Percentiles rank a stretch among this genome's conserved stretches.
Conservation (phyloP, 2,797 vertebrate species). For the Falco concolor region DNA sequence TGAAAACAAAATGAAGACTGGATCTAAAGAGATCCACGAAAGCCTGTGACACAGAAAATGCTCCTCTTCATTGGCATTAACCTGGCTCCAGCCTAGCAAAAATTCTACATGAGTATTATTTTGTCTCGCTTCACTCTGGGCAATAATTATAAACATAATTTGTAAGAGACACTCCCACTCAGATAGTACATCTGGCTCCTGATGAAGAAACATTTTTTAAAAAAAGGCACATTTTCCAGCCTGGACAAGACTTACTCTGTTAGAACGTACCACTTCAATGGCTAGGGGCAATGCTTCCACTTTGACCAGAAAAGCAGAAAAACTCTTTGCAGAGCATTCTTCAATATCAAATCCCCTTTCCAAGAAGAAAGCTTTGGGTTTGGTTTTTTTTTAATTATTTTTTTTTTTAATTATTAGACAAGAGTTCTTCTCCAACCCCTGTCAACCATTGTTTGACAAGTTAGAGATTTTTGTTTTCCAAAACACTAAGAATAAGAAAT, state of each 20-base stretch:
- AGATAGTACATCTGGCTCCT: not conserved
- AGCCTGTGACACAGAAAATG: not conserved
- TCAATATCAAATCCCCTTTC: not conserved
- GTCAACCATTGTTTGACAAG: not conserved
- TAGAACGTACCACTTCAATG: not conserved
- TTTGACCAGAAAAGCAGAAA: not conserved
- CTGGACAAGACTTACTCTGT: not conserved
- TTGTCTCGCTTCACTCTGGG: not conserved
- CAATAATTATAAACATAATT: not conserved
- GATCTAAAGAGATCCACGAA: not conserved
- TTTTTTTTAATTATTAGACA: not conserved
- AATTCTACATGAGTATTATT: not conserved
- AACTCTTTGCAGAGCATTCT: not conserved
- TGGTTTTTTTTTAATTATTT: not conserved
- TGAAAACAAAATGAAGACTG: not conserved
- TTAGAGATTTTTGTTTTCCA: not conserved
- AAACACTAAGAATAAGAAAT: not conserved
- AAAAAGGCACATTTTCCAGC: not conserved
- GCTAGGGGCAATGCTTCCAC: not conserved
- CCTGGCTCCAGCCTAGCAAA: not conserved
- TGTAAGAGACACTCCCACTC: not conserved
- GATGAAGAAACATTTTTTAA: not conserved
- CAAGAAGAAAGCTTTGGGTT: not conserved
- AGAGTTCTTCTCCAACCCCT: not conserved
- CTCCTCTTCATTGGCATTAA: not conserved